A percentile compares a stretch with the other conserved stretches of the same genome.
phyloP scores from a whole-genome alignment of 2,113 vertebrate genomes.

The Cebidichthys violaceus region DNA sequence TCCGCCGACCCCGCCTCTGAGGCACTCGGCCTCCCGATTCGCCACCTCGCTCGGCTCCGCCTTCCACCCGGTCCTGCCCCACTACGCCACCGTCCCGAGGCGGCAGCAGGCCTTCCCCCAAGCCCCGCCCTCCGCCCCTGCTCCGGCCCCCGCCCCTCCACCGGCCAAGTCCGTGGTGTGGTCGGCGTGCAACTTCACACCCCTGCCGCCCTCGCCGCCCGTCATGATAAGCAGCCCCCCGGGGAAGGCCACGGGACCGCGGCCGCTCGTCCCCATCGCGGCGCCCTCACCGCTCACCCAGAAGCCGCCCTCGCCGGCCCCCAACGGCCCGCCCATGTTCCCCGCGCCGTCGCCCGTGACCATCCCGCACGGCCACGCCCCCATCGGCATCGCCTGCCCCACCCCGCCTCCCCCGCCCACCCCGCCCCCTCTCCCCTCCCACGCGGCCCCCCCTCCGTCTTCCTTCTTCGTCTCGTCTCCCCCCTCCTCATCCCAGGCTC shows the following conservation, averaged over 20 bases:
- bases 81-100: constrained; percentile 94
- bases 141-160: constrained; percentile 62
- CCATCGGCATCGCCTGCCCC: constrained; percentile 75
- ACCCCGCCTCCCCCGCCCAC: constrained; percentile 84
- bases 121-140: constrained; percentile 77
- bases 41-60: constrained; percentile 97
- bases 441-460: constrained; percentile 79
- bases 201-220: constrained; percentile 94
- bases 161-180: constrained; percentile 89
- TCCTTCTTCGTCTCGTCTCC: constrained; percentile 77
- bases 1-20: constrained; percentile 94
- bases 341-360: constrained; percentile 85
- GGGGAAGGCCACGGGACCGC: constrained; percentile 92
- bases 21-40: constrained; percentile 95
- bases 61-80: constrained; percentile 97
- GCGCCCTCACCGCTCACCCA: constrained; percentile 88
- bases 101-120: constrained; percentile 86
- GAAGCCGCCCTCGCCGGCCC: constrained; percentile 86
- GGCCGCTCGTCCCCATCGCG: constrained; percentile 90
- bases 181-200: constrained; percentile 90
- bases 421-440: constrained; percentile 85
- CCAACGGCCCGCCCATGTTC: constrained; percentile 78
- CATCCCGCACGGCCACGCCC: constrained; percentile 83
- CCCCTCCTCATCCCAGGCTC: constrained; percentile 96
- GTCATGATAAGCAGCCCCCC: constrained; percentile 99